Evolutionary conservation across 2,888 invertebrate species (phyloP).

Genomic region (Kuschelorhynchus macadamiae): DNA sequence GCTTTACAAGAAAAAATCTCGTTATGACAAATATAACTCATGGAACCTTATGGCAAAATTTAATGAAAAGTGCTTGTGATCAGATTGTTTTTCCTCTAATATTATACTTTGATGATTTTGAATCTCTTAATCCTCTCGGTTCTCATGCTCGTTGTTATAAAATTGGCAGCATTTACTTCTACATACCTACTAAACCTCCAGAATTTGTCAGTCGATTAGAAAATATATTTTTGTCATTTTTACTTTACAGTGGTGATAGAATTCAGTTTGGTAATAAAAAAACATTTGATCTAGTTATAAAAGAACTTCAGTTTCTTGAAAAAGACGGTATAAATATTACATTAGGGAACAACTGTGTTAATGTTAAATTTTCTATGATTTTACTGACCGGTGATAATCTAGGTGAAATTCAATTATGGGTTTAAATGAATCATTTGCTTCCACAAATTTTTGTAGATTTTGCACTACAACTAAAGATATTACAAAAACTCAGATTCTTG

Average conservation of each 20-base stretch:
- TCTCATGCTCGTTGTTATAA: constrained; percentile 53
- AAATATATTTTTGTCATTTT: constrained; percentile 52
- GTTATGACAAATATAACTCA: no score
- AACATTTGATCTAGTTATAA: constrained; percentile 49
- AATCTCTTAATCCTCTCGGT: constrained; percentile 51
- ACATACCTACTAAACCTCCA: constrained; percentile 49
- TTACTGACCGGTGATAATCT: constrained; percentile 44
- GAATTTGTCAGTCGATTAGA: constrained; percentile 48
- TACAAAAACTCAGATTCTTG: neutral
- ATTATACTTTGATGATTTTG: constrained; percentile 54
- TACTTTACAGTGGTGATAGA: constrained; percentile 49
- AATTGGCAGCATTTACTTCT: constrained; percentile 52
- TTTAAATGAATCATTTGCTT: constrained; percentile 33
- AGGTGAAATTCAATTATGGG: constrained; percentile 43
- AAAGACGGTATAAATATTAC: constrained; percentile 42
- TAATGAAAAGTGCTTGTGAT: no score
- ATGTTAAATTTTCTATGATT: constrained; percentile 40
- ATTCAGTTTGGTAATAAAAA: constrained; percentile 43
- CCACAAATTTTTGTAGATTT: constrained; percentile 37
- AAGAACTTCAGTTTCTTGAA: constrained; percentile 49
- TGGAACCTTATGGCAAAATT: no score
- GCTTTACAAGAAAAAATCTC: no score
- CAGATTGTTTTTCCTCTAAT: constrained; percentile 27
- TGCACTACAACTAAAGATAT: constrained; percentile 16
- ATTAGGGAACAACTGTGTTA: neutral